Percentiles rank a stretch among this genome's conserved stretches.
These are phyloP conservation scores for Styela clava DNA, from an alignment of 23 tunicate genomes.

Conservation along the genomic window DNA sequence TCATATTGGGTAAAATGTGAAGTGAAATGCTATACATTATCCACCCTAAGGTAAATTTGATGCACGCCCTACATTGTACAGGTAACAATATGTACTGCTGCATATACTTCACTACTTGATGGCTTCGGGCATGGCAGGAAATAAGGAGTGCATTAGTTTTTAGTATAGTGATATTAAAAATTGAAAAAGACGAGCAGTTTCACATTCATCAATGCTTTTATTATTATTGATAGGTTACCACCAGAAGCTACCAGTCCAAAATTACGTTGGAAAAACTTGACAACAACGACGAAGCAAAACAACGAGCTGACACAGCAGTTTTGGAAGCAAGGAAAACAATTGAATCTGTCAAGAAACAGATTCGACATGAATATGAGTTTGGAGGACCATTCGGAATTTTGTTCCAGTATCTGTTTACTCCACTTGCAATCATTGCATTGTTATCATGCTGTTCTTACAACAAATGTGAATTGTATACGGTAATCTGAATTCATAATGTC, in stretches of 20 bases:
- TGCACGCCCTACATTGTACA: too few relatives aligned
- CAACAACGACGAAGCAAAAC: background rate
- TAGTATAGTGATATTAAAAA: too few relatives aligned
- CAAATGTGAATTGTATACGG: conserved; percentile 48
- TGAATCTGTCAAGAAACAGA: background rate
- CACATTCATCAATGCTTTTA: too few relatives aligned
- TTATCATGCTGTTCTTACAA: conserved; percentile 24
- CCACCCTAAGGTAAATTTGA: too few relatives aligned
- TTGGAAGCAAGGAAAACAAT: conserved; percentile 9
- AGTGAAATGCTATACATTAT: too few relatives aligned
- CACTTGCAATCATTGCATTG: conserved; percentile 36
- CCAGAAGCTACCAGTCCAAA: conserved; percentile 21
- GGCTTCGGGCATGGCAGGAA: too few relatives aligned
- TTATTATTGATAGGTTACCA: conserved; percentile 5
- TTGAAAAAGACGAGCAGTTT: too few relatives aligned
- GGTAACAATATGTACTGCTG: too few relatives aligned
- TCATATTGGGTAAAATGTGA: too few relatives aligned
- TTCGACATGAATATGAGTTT: conserved; percentile 29
- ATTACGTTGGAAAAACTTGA: conserved; percentile 16
- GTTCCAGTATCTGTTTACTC: conserved; percentile 38
- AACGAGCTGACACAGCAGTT: background rate
- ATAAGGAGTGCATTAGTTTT: too few relatives aligned
- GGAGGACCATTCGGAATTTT: conserved; percentile 74
- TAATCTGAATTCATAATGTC: conserved; percentile 12
- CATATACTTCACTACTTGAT: too few relatives aligned